Evolutionary conservation across 2,113 vertebrate species (phyloP), one percentile per base, ranked within the genome.

Genomic region (Myrmecobius fasciatus): DNA sequence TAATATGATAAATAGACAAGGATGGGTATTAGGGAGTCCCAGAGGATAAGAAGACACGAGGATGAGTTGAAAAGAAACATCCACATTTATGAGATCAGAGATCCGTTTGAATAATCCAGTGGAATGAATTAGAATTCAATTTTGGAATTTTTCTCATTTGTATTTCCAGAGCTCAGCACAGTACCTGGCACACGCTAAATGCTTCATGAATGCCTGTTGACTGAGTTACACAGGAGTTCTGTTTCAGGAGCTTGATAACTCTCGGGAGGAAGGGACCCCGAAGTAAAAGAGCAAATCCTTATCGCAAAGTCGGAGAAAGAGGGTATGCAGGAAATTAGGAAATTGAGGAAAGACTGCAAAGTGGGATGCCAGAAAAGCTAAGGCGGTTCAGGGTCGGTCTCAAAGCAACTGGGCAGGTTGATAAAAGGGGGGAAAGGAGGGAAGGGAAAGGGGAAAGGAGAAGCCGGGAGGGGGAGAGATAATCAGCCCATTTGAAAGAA

Each of bases 321-420:
- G 1, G 91, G 91, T 93, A 92, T 49, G 20, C 89, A 75, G 89
- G 43, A 92, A 96, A 96, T 90, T 91, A 90, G 25, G 56, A 88
- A 90, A 22, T 53, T 52, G 4, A 67, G 92, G 26, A 51, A 90
- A 36, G 89, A n/a, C 36, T 20, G 60, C 60, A 36, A 91, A 92
- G 25, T n/a, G 6, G 52, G 26, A 90, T 20, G 53, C 26, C 36
- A 31, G 53, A 60, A 91, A 56, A 36, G 92, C 88, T 90, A 26
- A 91, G 96, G 94, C 96, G 97, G 89, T 52, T 91, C 31, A 67
- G 48, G 7, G 46, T 53, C 14, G 95, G 48, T 93, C 96, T 96
- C 94, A 90, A 94, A 53, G 95, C 94, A 22, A 91, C 89, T 52
- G 7, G 92, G 67, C 95, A 49, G 92, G 96, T 51, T 10, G 6